These are phyloP conservation scores for Caenorhabditis japonica DNA, from an alignment of 2,888 invertebrate genomes.

Conservation along the genomic window DNA sequence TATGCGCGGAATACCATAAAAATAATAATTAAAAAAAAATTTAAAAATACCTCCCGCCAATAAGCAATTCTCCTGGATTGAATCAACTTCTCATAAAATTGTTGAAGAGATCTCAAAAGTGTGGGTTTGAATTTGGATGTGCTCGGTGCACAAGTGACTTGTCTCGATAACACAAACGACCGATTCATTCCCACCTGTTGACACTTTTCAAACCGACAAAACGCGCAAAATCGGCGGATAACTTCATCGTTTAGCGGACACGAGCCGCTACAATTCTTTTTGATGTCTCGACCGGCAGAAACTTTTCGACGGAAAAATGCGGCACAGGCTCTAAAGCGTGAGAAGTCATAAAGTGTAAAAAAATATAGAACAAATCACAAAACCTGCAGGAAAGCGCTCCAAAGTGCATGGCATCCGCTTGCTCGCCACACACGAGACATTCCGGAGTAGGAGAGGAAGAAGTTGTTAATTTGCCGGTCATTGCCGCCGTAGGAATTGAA, in stretches of 20 bases:
- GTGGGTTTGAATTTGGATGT: neutral
- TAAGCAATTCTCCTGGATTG: no score
- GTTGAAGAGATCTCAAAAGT: constrained; percentile 10
- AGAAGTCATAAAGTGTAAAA: no score
- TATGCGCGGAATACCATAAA: no score
- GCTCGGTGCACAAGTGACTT: neutral
- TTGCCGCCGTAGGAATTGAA: no score
- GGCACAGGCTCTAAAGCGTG: constrained; percentile 35
- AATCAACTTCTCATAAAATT: neutral
- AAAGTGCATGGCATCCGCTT: constrained; percentile 32
- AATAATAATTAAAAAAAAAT: neutral
- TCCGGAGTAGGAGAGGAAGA: no score
- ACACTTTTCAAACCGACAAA: constrained; percentile 39
- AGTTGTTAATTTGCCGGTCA: no score
- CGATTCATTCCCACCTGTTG: constrained; percentile 33
- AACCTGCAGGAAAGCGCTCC: constrained; percentile 40
- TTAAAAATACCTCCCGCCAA: no score
- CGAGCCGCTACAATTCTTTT: constrained; percentile 10
- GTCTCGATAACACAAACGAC: constrained; percentile 5
- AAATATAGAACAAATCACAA: neutral
- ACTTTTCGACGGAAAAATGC: constrained; percentile 46
- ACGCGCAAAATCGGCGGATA: constrained; percentile 21
- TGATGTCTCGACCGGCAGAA: neutral
- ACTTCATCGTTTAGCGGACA: constrained; percentile 14
- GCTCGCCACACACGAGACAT: constrained; percentile 26